These are phyloP conservation scores for Ferrisia virgata DNA, from an alignment of 2,888 invertebrate species.

Conservation along the genomic window DNA sequence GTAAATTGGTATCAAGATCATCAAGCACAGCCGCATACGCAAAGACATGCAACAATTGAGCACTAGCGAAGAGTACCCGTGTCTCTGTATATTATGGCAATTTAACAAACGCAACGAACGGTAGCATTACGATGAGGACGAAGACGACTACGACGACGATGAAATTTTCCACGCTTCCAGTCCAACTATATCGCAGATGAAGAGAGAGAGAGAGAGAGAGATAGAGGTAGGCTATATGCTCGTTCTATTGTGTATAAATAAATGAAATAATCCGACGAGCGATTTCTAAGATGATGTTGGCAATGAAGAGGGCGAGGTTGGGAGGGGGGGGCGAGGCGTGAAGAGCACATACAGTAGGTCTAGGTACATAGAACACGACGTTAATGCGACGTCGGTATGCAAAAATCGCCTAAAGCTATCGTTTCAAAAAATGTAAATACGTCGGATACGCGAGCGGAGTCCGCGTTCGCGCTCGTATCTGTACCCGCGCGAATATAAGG, in stretches of 20 bases:
- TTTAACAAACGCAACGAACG: background rate
- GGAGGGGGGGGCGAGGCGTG: background rate
- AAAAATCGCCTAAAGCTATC: slow-evolving; percentile 45
- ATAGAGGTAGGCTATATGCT: background rate
- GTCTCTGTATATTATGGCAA: background rate
- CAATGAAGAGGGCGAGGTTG: background rate
- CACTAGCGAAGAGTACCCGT: background rate
- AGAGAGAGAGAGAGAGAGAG: too few relatives aligned
- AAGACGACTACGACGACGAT: background rate
- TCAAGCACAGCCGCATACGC: background rate
- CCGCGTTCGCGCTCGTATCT: background rate
- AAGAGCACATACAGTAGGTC: background rate
- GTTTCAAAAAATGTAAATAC: slow-evolving; percentile 42
- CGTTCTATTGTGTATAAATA: slow-evolving; percentile 11
- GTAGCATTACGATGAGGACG: too few relatives aligned
- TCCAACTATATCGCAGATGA: too few relatives aligned
- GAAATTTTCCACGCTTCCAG: background rate
- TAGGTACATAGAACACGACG: too few relatives aligned
- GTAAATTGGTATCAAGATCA: background rate
- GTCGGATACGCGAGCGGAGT: background rate
- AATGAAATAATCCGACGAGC: slow-evolving; percentile 10
- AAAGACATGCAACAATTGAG: background rate
- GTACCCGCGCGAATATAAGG: background rate
- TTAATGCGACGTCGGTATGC: slow-evolving; percentile 36
- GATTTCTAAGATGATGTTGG: background rate